phyloP scores from a whole-genome alignment of 2,113 vertebrate species.

The Larimichthys polyactis region DNA sequence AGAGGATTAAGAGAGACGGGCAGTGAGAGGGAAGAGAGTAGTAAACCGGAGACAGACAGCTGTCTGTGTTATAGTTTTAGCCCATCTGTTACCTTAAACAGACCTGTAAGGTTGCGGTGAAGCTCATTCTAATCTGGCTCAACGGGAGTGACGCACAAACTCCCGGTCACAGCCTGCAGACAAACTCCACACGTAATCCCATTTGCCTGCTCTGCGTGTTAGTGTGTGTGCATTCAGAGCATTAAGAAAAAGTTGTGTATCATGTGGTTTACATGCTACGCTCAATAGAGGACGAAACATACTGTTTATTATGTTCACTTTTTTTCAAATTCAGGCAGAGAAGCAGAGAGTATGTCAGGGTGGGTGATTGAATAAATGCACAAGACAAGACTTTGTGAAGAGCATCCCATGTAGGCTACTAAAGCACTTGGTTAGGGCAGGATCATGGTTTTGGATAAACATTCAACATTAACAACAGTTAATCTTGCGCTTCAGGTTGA shows the following conservation, averaged over 20 bases:
- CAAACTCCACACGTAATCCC: conserved; percentile 68
- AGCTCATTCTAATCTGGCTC: conserved; percentile 80
- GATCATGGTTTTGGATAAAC: not conserved
- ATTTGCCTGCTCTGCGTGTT: conserved; percentile 48
- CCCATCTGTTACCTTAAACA: conserved; percentile 37
- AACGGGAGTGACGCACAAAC: conserved; percentile 73
- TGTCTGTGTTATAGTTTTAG: conserved; percentile 29
- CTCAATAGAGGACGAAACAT: not conserved
- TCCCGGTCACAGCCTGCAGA: conserved; percentile 60
- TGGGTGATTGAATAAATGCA: not conserved
- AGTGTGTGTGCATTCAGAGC: conserved; percentile 15
- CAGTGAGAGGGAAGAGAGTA: not conserved
- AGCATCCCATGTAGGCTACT: not conserved
- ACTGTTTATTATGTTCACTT: not conserved
- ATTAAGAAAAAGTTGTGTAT: conserved; percentile 28
- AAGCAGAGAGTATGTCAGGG: not conserved
- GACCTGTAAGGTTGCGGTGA: conserved; percentile 57
- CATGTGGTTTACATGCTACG: not conserved
- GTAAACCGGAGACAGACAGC: conserved; percentile 3
- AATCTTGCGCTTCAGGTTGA: too few relatives aligned
- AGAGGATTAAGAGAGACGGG: not conserved
- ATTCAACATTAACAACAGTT: not conserved
- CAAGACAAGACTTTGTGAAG: not conserved
- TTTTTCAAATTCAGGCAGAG: not conserved
- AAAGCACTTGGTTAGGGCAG: not conserved